phyloP scores from a whole-genome alignment of 2,113 vertebrate genomes.

The Hippocampus guttulatus region DNA sequence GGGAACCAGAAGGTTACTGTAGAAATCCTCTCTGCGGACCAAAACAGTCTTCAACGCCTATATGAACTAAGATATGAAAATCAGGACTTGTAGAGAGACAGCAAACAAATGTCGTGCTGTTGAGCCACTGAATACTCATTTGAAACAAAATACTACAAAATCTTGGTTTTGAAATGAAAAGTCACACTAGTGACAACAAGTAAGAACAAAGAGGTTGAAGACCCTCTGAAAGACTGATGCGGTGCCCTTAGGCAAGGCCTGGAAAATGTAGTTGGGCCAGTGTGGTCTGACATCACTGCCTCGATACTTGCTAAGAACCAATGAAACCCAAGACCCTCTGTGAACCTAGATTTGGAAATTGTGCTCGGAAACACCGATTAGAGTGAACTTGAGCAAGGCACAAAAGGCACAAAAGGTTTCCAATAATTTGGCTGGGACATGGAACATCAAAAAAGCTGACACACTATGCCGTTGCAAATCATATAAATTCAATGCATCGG shows the following conservation, averaged over 20 bases:
- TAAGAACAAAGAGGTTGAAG: no score
- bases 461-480: background rate
- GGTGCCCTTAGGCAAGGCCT: background rate
- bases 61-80: background rate
- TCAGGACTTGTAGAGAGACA: background rate
- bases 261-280: background rate
- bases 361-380: background rate
- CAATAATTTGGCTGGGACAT: no score
- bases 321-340: no score
- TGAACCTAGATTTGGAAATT: background rate
- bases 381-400: background rate
- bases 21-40: no score
- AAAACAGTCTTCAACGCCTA: no score
- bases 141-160: no score
- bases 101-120: no score
- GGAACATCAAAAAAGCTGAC: background rate
- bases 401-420: background rate
- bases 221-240: no score
- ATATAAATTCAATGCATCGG: background rate
- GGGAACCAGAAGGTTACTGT: no score
- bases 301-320: background rate
- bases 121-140: no score
- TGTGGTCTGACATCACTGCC: background rate
- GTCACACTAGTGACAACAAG: no score
- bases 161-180: no score